A percentile compares a stretch with the other conserved stretches of the same genome.
These are phyloP conservation scores for Agrilus biguttatus DNA, from an alignment of 2,888 invertebrate species.

Conservation along the genomic window DNA sequence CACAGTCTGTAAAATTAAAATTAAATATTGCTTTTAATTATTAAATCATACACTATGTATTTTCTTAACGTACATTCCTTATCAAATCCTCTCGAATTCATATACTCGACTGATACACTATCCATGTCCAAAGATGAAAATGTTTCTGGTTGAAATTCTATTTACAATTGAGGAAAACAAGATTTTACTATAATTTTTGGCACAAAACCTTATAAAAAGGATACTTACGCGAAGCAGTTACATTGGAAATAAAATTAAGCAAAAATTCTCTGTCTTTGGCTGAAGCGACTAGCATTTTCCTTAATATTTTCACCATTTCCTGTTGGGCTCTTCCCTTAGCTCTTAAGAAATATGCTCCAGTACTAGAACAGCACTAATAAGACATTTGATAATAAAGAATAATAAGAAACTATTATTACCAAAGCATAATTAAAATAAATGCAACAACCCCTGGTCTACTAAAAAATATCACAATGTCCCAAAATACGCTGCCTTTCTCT, in stretches of 20 bases:
- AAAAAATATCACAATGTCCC: slow-evolving; percentile 33
- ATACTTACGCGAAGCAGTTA: slow-evolving; percentile 41
- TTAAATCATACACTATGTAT: too few species aligned
- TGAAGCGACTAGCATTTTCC: slow-evolving; percentile 49
- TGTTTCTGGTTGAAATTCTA: too few species aligned
- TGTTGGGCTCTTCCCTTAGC: slow-evolving; percentile 46
- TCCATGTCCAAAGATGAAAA: too few species aligned
- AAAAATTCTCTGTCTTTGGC: slow-evolving; percentile 58
- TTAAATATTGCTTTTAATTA: too few species aligned
- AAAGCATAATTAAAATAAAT: slow-evolving; percentile 42
- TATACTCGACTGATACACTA: too few species aligned
- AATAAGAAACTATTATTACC: slow-evolving; percentile 29
- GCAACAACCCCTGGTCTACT: slow-evolving; percentile 47
- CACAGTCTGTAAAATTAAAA: too few species aligned
- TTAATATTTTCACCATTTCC: slow-evolving; percentile 43
- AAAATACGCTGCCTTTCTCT: slow-evolving; percentile 31
- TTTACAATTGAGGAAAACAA: too few species aligned
- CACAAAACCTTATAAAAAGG: too few species aligned
- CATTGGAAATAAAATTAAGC: slow-evolving; percentile 43
- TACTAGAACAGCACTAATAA: slow-evolving; percentile 28
- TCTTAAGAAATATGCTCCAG: slow-evolving; percentile 46
- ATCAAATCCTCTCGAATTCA: too few species aligned
- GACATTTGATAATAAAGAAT: neutral
- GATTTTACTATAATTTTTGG: neutral
- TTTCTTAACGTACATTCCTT: too few species aligned